Conservation (phyloP, 2,888 invertebrate genomes). For the Andrena fulva region DNA sequence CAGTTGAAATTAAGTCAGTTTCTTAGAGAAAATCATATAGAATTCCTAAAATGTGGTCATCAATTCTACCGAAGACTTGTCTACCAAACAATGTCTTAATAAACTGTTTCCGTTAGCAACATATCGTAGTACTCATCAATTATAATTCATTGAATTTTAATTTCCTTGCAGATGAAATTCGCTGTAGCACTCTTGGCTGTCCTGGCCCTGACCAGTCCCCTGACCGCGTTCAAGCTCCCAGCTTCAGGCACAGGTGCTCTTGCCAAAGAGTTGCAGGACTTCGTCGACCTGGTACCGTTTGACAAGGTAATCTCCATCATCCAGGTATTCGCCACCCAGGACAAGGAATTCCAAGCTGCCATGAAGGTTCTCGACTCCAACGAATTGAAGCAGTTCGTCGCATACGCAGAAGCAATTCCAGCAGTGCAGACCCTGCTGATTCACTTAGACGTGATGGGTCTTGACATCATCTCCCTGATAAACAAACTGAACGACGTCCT, state of each 20-base stretch:
- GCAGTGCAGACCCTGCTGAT: not conserved
- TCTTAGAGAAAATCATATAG: no score
- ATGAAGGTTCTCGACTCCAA: not conserved
- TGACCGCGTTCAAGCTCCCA: slow-evolving; percentile 14
- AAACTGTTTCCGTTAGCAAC: no score
- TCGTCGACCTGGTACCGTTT: slow-evolving; percentile 60
- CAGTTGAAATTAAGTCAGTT: no score
- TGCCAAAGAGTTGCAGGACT: slow-evolving; percentile 54
- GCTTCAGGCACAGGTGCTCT: slow-evolving; percentile 22
- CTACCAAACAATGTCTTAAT: no score
- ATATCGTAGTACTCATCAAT: no score
- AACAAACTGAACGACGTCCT: slow-evolving; percentile 11
- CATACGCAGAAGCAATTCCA: rapidly evolving
- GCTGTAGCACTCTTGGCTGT: slow-evolving; percentile 23
- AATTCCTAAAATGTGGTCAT: no score
- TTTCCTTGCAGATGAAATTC: slow-evolving; percentile 33
- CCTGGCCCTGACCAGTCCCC: slow-evolving; percentile 26
- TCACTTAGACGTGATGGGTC: not conserved
- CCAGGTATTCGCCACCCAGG: not conserved
- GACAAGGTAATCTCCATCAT: slow-evolving; percentile 48
- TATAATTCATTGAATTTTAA: no score
- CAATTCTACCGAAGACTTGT: no score
- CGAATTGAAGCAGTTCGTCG: not conserved
- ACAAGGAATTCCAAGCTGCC: not conserved
- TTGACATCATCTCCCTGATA: not conserved